These are phyloP conservation scores for Penaeus vannamei DNA, from an alignment of 1,140 invertebrate genomes.

Conservation along the genomic window DNA sequence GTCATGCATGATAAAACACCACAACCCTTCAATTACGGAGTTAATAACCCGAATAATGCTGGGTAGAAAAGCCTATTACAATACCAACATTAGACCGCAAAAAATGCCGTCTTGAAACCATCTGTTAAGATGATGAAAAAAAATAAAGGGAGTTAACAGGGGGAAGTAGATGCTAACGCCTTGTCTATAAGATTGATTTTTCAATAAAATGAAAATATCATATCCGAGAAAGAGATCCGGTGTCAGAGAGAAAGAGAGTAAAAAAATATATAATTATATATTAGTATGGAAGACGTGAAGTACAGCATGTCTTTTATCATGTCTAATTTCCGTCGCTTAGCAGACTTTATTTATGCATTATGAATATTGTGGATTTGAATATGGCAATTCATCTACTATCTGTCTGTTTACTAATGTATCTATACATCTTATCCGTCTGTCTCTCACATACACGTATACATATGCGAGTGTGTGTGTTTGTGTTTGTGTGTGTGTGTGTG, in stretches of 20 bases:
- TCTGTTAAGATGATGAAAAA: not conserved
- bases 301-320: conserved; percentile 28
- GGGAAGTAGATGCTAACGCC: no score
- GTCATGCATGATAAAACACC: conserved; percentile 33
- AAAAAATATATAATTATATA: conserved; percentile 6
- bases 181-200: no score
- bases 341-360: conserved; percentile 29
- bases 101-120: not conserved
- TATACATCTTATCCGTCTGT: no score
- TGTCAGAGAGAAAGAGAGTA: no score
- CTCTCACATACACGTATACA: no score
- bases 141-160: not conserved
- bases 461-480: no score
- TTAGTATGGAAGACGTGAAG: conserved; percentile 5
- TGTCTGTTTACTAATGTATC: no score
- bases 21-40: conserved; percentile 26
- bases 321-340: conserved; percentile 29
- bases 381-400: no score
- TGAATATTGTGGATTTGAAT: no score
- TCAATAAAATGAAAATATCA: no score
- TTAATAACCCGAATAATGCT: conserved; percentile 32
- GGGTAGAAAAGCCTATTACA: conserved; percentile 45
- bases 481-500: no score
- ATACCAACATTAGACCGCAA: not conserved
- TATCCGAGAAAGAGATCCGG: no score